A percentile compares a stretch with the other conserved stretches of the same genome.
phyloP scores from a whole-genome alignment of 53 echinoderm and acorn worm species.

The Holothuria scabra region DNA sequence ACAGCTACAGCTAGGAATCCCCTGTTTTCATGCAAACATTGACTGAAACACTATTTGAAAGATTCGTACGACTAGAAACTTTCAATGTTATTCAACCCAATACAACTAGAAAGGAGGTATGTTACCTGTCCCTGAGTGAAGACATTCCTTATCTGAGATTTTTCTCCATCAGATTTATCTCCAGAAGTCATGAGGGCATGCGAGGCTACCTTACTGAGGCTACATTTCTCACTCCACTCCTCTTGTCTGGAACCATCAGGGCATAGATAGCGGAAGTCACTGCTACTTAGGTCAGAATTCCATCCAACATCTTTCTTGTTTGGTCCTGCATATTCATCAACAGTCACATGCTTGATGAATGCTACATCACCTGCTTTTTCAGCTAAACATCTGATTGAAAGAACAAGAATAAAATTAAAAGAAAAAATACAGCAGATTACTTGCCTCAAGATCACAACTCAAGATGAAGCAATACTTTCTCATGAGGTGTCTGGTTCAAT shows the following conservation, averaged over 20 bases:
- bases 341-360: constrained; percentile 82
- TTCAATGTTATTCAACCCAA: too few relatives aligned
- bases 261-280: constrained; percentile 78
- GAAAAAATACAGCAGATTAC: too few relatives aligned
- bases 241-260: constrained; percentile 63
- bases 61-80: too few relatives aligned
- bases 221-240: constrained; percentile 49
- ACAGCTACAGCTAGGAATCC: too few relatives aligned
- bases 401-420: too few relatives aligned
- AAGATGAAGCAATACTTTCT: too few relatives aligned
- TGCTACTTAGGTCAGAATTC: constrained; percentile 45
- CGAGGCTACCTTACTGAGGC: constrained; percentile 77
- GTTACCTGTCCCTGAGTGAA: constrained; percentile 72
- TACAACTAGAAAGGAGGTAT: background rate
- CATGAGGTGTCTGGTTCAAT: too few relatives aligned
- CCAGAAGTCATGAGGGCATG: constrained; percentile 77
- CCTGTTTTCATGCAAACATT: too few relatives aligned
- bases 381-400: constrained; percentile 68
- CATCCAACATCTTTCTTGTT: constrained; percentile 46
- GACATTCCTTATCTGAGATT: constrained; percentile 43
- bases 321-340: constrained; percentile 44
- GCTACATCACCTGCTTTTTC: constrained; percentile 85
- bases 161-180: constrained; percentile 40
- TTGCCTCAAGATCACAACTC: too few relatives aligned
- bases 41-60: too few relatives aligned